phyloP scores from a whole-genome alignment of 2,888 invertebrate species.

The Coecobrya sp. region DNA sequence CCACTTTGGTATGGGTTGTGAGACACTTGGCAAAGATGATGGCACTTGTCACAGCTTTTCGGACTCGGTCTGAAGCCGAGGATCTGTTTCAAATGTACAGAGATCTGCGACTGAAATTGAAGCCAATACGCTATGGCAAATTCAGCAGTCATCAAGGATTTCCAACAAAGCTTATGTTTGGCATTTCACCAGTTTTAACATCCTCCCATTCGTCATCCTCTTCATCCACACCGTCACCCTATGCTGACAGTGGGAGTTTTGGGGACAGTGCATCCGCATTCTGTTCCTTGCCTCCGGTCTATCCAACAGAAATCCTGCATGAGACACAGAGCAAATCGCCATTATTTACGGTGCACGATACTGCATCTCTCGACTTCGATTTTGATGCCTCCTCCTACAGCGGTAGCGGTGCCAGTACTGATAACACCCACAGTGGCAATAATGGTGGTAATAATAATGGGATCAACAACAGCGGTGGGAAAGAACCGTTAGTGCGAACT shows the following conservation, averaged over 20 bases:
- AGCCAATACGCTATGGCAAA: conserved; percentile 85
- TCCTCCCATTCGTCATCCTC: conserved; percentile 60
- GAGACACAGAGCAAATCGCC: conserved; percentile 82
- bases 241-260: conserved; percentile 28
- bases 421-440: conserved; percentile 50
- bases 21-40: conserved; percentile 86
- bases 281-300: conserved; percentile 82
- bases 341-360: conserved; percentile 82
- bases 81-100: conserved; percentile 86
- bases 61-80: conserved; percentile 85
- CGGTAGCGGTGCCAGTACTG: conserved; percentile 66
- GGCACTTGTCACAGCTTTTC: conserved; percentile 85
- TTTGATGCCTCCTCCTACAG: conserved; percentile 79
- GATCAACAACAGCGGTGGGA: conserved; percentile 28
- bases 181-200: conserved; percentile 70
- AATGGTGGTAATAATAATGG: conserved; percentile 19
- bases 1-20: conserved; percentile 86
- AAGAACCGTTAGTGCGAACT: conserved; percentile 79
- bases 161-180: conserved; percentile 68
- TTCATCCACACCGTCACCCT: conserved; percentile 59
- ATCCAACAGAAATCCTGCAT: conserved; percentile 82
- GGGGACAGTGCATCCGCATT: conserved; percentile 70
- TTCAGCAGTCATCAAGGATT: conserved; percentile 82
- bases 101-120: conserved; percentile 85
- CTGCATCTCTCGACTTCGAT: conserved; percentile 84